These are phyloP conservation scores for Coenobita brevimanus DNA, from an alignment of 1,140 invertebrate genomes.

Conservation along the genomic window DNA sequence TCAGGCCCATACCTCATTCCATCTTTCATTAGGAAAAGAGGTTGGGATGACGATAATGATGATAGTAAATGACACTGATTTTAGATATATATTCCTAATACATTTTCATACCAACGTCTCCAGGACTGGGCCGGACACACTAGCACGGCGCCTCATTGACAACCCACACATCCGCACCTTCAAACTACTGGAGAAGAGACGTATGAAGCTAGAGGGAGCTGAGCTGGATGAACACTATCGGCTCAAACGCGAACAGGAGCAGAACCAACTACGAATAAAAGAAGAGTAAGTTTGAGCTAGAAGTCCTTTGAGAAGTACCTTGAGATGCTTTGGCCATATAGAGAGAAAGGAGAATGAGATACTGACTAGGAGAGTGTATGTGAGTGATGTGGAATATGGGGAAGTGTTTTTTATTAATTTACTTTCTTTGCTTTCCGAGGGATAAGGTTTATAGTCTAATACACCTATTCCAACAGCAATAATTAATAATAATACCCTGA, in stretches of 20 bases:
- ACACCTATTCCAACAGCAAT: too few species aligned
- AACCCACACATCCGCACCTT: constrained; percentile 81
- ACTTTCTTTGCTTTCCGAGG: neutral
- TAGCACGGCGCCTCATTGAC: constrained; percentile 91
- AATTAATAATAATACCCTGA: neutral
- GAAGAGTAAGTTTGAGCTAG: constrained; percentile 43
- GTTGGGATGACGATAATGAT: too few species aligned
- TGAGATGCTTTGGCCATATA: too few species aligned
- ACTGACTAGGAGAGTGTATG: too few species aligned
- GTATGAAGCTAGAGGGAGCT: constrained; percentile 86
- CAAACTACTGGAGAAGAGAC: constrained; percentile 83
- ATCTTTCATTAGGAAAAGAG: too few species aligned
- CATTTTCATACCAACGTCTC: constrained; percentile 71
- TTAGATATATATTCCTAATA: neutral
- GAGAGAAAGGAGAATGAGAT: too few species aligned
- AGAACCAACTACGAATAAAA: constrained; percentile 62
- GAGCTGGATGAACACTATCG: constrained; percentile 93
- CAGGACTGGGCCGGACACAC: constrained; percentile 80
- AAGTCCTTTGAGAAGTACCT: too few species aligned
- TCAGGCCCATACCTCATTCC: too few species aligned
- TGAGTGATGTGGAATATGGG: too few species aligned
- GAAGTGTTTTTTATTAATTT: neutral
- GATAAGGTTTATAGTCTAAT: neutral
- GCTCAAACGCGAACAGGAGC: constrained; percentile 75
- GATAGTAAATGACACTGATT: too few species aligned